These are phyloP conservation scores for Labia minor DNA, from an alignment of 2,888 invertebrate genomes.

Conservation along the genomic window DNA sequence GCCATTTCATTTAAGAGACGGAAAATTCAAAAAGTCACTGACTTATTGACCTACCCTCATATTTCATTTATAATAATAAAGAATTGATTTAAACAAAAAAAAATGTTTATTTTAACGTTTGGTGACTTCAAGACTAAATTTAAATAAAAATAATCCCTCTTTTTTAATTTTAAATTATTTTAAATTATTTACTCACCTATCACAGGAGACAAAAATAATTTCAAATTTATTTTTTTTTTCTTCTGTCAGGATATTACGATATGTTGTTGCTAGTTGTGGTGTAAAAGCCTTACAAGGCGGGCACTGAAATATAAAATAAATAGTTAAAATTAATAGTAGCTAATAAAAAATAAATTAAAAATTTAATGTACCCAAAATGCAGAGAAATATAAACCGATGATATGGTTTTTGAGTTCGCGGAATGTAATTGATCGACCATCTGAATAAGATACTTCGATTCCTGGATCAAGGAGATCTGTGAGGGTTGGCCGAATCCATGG, in stretches of 20 bases:
- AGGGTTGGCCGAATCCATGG: not conserved
- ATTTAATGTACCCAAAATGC: slow-evolving; percentile 79
- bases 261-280: slow-evolving; percentile 62
- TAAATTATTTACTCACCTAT: slow-evolving; percentile 49
- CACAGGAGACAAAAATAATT: slow-evolving; percentile 76
- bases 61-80: too few relatives aligned
- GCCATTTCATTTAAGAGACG: too few relatives aligned
- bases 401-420: not conserved
- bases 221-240: slow-evolving; percentile 61
- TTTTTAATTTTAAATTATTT: not conserved
- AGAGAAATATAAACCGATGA: slow-evolving; percentile 65
- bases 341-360: not conserved
- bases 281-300: slow-evolving; percentile 79
- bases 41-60: too few relatives aligned
- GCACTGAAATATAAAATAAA: slow-evolving; percentile 48
- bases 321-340: too few relatives aligned
- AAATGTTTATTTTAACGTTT: too few relatives aligned
- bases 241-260: slow-evolving; percentile 48
- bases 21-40: too few relatives aligned
- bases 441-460: not conserved
- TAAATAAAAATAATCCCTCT: not conserved
- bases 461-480: not conserved
- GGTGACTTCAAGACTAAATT: too few relatives aligned
- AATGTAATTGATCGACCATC: not conserved
- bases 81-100: too few relatives aligned